Base-by-base conservation (phyloP, 2,113 vertebrate species). In the Xiphophorus couchianus region DNA sequence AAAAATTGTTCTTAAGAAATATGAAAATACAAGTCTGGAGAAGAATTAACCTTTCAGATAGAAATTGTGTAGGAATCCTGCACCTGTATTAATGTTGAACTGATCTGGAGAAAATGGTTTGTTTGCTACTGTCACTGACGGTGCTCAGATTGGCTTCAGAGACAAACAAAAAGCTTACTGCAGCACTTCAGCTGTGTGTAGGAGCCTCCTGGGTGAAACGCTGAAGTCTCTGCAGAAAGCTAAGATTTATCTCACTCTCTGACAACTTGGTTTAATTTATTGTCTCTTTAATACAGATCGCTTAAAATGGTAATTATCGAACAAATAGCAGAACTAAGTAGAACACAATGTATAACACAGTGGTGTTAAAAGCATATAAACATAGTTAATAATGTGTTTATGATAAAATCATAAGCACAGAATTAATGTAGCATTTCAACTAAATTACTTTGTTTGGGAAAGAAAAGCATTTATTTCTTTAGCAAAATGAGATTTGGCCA, bases 191-290 rank as follows among this genome's bases (percentile, higher is more conserved):
- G 83, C 69, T 51, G 72, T 0, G 1, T 72, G 61, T 86, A 82
- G 72, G 72, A 70, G 77, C 80, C 78, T 78, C 81, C 33, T 17
- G 80, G 85, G 82, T 78, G 69, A 81, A 77, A 66, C 66, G 67
- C 25, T 85, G 74, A 81, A 85, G 84, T 77, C 71, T 86, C 82
- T 76, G 86, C 87, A 87, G 76, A 85, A 82, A 87, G 73, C 79
- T 54, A 77, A 71, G 62, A 77, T 35, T 35, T 27, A 35, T 37
- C 39, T 48, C 44, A 48, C 44, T 48, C 14, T 35, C 44, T 22
- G 10, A 19, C 30, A 74, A 19, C 42, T n/a, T 54, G 25, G 9
- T 22, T 28, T 39, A n/a, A 33, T 51, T 60, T 60, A 60, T 19
- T 69, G 42, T 42, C 22, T 27, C 33, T 66, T 13, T 63, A 2